These are phyloP conservation scores for Ploceus nigricollis DNA, from an alignment of 2,113 vertebrate species.

Conservation along the genomic window DNA sequence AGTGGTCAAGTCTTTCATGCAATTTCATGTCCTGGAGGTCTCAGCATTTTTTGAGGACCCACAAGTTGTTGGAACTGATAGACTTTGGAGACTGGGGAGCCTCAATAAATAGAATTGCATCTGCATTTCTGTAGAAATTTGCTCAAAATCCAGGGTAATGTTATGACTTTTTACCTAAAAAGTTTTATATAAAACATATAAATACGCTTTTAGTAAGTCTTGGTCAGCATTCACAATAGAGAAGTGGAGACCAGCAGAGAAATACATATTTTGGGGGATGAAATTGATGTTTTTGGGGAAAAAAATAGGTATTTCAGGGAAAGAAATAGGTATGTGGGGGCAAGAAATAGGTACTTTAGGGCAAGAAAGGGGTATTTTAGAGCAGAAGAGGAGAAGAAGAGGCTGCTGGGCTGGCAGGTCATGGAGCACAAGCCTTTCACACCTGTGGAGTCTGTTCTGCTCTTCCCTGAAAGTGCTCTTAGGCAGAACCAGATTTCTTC, in stretches of 20 bases:
- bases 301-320: not conserved
- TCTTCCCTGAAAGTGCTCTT: not conserved
- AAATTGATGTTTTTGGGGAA: not conserved
- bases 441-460: not conserved
- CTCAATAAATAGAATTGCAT: too few relatives aligned
- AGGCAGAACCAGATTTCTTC: not conserved
- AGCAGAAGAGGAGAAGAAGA: not conserved
- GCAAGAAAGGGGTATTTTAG: not conserved
- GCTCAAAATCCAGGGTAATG: not conserved
- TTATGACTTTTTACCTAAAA: fast-evolving
- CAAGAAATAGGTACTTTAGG: not conserved
- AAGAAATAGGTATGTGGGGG: not conserved
- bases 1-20: not conserved
- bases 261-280: not conserved
- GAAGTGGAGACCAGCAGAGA: not conserved
- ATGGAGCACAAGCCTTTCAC: not conserved
- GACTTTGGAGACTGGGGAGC: not conserved
- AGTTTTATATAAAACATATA: not conserved
- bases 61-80: not conserved
- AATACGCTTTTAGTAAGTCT: not conserved
- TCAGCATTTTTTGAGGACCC: not conserved
- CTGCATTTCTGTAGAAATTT: not conserved
- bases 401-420: not conserved
- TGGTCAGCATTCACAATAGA: not conserved
- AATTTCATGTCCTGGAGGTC: not conserved